These are phyloP conservation scores for Ascaphus truei DNA, from an alignment of 2,113 vertebrate species.

Conservation along the genomic window DNA sequence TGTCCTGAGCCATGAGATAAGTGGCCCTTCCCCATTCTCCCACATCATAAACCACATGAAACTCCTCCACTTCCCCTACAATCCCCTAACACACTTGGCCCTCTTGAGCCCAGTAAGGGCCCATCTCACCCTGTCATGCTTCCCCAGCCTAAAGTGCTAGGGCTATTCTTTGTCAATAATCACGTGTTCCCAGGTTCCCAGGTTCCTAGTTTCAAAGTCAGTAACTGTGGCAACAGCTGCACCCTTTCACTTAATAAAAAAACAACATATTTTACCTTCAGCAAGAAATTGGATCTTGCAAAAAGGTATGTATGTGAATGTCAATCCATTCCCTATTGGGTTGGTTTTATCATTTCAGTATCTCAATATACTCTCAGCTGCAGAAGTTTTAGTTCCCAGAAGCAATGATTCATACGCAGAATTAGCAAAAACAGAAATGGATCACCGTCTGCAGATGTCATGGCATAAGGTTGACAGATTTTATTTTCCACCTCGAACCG, in stretches of 20 bases:
- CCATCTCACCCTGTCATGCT: too few species aligned
- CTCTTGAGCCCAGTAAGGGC: too few species aligned
- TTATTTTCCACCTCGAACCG: slow-evolving; percentile 16
- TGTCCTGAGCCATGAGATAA: too few species aligned
- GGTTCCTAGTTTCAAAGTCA: neutral
- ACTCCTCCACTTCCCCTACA: too few species aligned
- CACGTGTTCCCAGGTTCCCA: too few species aligned
- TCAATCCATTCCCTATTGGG: slow-evolving; percentile 14
- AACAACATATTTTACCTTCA: slow-evolving; percentile 17
- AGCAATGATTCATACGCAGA: slow-evolving; percentile 28
- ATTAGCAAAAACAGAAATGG: slow-evolving; percentile 29
- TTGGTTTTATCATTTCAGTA: neutral
- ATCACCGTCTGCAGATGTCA: slow-evolving; percentile 26
- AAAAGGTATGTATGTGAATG: slow-evolving; percentile 21
- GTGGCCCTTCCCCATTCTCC: too few species aligned
- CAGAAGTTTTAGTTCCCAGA: slow-evolving; percentile 19
- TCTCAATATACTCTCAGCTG: slow-evolving; percentile 11
- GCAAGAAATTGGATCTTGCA: slow-evolving; percentile 3
- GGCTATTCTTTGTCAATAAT: too few species aligned
- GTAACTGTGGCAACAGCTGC: neutral
- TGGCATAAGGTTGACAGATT: slow-evolving; percentile 3
- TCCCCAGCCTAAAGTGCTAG: too few species aligned
- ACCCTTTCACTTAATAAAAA: slow-evolving; percentile 1
- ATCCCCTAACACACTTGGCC: too few species aligned
- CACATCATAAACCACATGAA: too few species aligned